Base-by-base conservation (phyloP, 2,113 vertebrate species). In the Cyanistes caeruleus region DNA sequence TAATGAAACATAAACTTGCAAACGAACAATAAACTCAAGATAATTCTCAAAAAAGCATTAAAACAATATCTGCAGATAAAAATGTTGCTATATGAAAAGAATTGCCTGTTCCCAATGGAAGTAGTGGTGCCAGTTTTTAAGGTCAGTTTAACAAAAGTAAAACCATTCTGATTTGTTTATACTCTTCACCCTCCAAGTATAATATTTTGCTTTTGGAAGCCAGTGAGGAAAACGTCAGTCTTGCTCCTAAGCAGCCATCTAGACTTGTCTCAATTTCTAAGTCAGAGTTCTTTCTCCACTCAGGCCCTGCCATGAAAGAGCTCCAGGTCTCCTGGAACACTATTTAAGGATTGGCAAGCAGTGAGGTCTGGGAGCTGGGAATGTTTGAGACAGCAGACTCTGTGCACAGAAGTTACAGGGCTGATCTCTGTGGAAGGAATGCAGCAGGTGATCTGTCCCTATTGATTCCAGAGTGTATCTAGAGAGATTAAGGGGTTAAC, bases 401-500 rank as follows among this genome's bases (percentile, higher is more conserved):
- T 0, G 5, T 33, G 41, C 13, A 23, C 9, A n/a, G 65, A 52
- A 25, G 72, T 74, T 44, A 60, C 21, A 64, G 79, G 62, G 35
- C 44, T 76, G 41, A 64, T 63, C 15, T 52, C 65, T 23, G 27
- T 12, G 27, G 56, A 48, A 51, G 69, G 39, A n/a, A 20, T 51
- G 39, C 2, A 4, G 31, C 6, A 18, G 21, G 22, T 37, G 20
- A 31, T 37, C 37, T 30, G 18, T 35, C 30, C 59, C 25, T 24
- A 9, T 6, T n/a, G 41, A 11, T 51, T 73, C 7, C 70, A 33
- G 65, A 31, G 17, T 0, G 0, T 25, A 41, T 11, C 20, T 41
- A 28, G 49, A 49, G 62, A 64, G 28, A 49, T 19, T 20, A 43
- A 76, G 44, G 35, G 39, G 62, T 88, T 73, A 70, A 59, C 7